Evolutionary conservation across 2,888 invertebrate genomes (phyloP).

Genomic region (Smittia sp.): DNA sequence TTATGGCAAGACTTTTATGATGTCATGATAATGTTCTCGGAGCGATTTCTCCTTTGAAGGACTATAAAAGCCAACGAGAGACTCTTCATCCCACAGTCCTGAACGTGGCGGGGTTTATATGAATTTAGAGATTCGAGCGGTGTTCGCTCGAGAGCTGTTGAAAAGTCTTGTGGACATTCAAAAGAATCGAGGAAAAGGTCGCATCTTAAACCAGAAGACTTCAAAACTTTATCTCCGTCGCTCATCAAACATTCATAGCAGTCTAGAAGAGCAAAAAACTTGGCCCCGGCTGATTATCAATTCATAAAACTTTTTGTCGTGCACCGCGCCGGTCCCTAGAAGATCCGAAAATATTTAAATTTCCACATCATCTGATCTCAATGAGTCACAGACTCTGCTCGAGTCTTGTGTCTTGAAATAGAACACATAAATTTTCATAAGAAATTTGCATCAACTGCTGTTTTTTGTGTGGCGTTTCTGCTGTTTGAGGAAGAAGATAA

Average conservation of each 20-base stretch:
- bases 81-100: too few species aligned
- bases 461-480: background rate
- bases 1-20: slow-evolving; percentile 22
- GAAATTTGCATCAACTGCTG: slow-evolving; percentile 19
- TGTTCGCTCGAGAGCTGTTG: too few species aligned
- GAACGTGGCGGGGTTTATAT: too few species aligned
- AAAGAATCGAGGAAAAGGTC: too few species aligned
- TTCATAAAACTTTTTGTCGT: background rate
- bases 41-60: background rate
- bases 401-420: slow-evolving; percentile 1
- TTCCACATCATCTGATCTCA: background rate
- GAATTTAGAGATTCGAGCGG: too few species aligned
- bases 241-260: too few species aligned
- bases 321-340: background rate
- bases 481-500: slow-evolving; percentile 7
- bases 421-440: slow-evolving; percentile 33
- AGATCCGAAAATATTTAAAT: background rate
- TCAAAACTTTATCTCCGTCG: too few species aligned
- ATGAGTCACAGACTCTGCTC: background rate
- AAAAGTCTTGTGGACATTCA: too few species aligned
- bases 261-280: too few species aligned
- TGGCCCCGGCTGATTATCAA: background rate
- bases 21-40: background rate
- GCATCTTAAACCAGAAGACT: too few species aligned
- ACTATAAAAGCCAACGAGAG: slow-evolving; percentile 8